These are phyloP conservation scores for Nothobranchius furzeri DNA, from an alignment of 2,113 vertebrate species.

Conservation along the genomic window DNA sequence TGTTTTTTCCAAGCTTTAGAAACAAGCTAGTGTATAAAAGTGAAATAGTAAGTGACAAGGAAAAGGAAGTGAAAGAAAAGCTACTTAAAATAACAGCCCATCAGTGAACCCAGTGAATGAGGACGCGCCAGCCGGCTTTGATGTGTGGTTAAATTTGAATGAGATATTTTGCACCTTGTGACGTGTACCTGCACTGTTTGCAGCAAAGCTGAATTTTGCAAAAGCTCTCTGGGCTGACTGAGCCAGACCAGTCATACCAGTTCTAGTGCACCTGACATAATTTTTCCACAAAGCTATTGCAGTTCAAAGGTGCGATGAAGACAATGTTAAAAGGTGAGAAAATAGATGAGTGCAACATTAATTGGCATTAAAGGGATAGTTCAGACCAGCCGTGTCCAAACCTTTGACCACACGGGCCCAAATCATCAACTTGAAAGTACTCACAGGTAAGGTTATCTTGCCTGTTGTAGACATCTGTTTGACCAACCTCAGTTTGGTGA, in stretches of 20 bases:
- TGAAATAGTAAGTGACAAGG: neutral
- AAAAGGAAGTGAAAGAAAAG: neutral
- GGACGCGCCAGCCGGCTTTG: slow-evolving; percentile 25
- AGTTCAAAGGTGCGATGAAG: slow-evolving; percentile 9
- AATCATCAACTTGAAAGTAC: no score
- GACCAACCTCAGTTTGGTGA: no score
- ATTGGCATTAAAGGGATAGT: slow-evolving; percentile 1
- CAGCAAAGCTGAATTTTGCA: slow-evolving; percentile 31
- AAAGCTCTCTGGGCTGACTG: slow-evolving; percentile 24
- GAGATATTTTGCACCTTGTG: slow-evolving; percentile 52
- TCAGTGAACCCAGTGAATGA: slow-evolving; percentile 13
- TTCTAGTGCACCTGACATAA: slow-evolving; percentile 28
- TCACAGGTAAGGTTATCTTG: no score
- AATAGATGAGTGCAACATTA: slow-evolving; percentile 22
- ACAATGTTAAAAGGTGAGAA: slow-evolving; percentile 39
- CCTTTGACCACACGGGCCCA: no score
- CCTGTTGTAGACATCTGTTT: no score
- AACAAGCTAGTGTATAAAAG: neutral
- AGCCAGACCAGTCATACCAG: slow-evolving; percentile 29
- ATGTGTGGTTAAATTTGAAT: slow-evolving; percentile 47
- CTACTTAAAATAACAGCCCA: slow-evolving; percentile 18
- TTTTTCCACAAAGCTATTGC: slow-evolving; percentile 38
- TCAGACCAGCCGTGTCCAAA: no score
- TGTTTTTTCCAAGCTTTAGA: neutral
- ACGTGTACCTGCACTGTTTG: slow-evolving; percentile 21